phyloP scores from a whole-genome alignment of 2,113 vertebrate species.

The Stegostoma tigrinum region DNA sequence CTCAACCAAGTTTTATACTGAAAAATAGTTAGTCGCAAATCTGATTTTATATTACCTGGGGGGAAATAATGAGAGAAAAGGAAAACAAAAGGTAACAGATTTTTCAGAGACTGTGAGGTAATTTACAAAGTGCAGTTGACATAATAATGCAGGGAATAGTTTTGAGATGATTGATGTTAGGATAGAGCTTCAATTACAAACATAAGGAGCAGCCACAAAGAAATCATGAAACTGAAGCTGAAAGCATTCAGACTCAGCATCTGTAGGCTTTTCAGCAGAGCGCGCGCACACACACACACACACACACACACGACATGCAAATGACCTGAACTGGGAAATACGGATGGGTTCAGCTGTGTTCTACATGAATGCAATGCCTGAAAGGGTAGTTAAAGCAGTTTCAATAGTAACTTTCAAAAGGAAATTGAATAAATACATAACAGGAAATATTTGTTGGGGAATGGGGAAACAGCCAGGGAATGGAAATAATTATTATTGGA shows the following conservation, averaged over 20 bases:
- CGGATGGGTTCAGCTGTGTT: not conserved
- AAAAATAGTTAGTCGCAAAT: not conserved
- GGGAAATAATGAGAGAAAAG: not conserved
- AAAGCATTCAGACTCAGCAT: not conserved
- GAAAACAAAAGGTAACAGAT: not conserved
- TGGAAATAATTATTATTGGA: not conserved
- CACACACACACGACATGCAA: not conserved
- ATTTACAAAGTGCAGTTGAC: not conserved
- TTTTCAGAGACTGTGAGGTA: not conserved
- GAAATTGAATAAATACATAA: not conserved
- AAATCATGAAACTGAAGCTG: not conserved
- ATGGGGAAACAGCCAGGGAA: not conserved
- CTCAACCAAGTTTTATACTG: not conserved
- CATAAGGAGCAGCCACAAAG: not conserved
- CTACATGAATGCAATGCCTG: not conserved
- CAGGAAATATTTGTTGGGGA: not conserved
- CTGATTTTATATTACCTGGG: slow-evolving; percentile 1
- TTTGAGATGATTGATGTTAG: not conserved
- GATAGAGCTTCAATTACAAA: not conserved
- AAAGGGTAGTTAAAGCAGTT: not conserved
- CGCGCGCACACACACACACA: not conserved
- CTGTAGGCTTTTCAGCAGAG: not conserved
- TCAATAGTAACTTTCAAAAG: not conserved
- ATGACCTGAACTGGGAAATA: not conserved
- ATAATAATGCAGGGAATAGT: slow-evolving; percentile 8